Base-by-base conservation (phyloP, 2,888 invertebrate genomes). In the Corbicula japonica region DNA sequence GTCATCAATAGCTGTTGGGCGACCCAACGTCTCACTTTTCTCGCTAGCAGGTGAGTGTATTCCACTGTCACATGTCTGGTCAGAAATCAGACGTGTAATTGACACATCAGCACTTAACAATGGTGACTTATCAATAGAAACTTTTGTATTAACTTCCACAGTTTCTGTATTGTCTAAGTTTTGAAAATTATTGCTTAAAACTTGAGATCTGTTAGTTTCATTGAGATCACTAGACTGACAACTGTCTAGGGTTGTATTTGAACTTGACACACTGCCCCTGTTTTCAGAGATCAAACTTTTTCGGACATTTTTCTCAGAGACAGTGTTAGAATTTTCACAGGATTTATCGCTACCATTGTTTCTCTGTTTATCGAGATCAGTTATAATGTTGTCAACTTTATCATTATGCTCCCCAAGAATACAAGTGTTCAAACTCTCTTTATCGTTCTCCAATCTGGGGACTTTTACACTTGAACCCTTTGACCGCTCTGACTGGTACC, bases 31-130 rank as follows among this genome's bases (percentile, higher is more conserved):
- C 6, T 70, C 56, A 38, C 78, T 73, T 21, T 69, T 68, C 35
- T 82, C 82, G 41, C 82, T 78, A 6, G 72, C 78, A 2, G 82
- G 82, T 6, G 82, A 82, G n/a, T 72, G 75, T 32, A 82, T 78
- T 0, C 82, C 82, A 66, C 82, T 79, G 52, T 82, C 82, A 12
- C 71, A 58, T 6, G 79, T 79, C 46, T 54, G 38, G 15, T 79
- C 79, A 2, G 75, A 75, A 48, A 70, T 66, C 48, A 65, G 75
- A 18, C 79, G 38, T 5, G 50, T 26, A 50, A 50, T 26, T 15
- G 50, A 26, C 50, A 26, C 23, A 50, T 50, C 63, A 48, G 18
- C 48, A 28, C n/a, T 8, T 30, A 28, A 30, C 30, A n/a, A 10
- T 26, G n/a, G 56, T 28, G 30, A 56, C 30, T 56, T 23, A n/a